A percentile compares a stretch with the other conserved stretches of the same genome.
Conservation (phyloP, 2,797 vertebrate genomes). For the Lacerta viridis region DNA sequence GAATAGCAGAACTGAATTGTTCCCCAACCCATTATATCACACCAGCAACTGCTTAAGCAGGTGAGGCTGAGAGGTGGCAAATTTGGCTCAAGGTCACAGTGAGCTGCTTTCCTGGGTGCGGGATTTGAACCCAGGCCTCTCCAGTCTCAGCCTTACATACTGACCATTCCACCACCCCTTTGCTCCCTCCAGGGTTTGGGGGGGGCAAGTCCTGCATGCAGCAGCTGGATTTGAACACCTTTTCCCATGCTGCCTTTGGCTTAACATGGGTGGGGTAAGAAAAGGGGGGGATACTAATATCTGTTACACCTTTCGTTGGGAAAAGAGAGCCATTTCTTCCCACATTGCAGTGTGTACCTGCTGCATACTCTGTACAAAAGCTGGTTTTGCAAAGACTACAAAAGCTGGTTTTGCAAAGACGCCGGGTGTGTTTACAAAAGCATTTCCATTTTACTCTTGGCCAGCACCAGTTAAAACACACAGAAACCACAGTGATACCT, state of each 20-base stretch:
- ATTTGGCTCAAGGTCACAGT: background rate
- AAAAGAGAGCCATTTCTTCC: too few relatives aligned
- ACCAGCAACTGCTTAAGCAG: too few relatives aligned
- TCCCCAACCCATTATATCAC: too few relatives aligned
- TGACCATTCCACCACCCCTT: background rate
- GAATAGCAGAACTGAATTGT: too few relatives aligned
- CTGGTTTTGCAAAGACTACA: too few relatives aligned
- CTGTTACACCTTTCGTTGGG: background rate
- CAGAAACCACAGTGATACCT: too few relatives aligned
- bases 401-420: too few relatives aligned
- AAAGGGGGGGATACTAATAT: background rate
- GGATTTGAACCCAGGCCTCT: too few relatives aligned
- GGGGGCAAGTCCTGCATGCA: too few relatives aligned
- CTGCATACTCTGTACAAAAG: background rate
- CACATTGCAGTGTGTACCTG: too few relatives aligned
- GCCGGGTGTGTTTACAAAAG: background rate
- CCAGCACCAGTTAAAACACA: background rate
- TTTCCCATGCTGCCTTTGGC: background rate
- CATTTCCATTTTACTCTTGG: background rate
- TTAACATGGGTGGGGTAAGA: background rate
- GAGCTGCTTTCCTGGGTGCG: background rate
- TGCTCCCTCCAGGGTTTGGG: too few relatives aligned
- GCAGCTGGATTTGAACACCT: background rate
- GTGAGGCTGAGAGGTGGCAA: background rate
- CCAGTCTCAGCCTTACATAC: too few relatives aligned